These are phyloP conservation scores for Fratercula arctica DNA, from an alignment of 2,797 vertebrate genomes.

Conservation along the genomic window DNA sequence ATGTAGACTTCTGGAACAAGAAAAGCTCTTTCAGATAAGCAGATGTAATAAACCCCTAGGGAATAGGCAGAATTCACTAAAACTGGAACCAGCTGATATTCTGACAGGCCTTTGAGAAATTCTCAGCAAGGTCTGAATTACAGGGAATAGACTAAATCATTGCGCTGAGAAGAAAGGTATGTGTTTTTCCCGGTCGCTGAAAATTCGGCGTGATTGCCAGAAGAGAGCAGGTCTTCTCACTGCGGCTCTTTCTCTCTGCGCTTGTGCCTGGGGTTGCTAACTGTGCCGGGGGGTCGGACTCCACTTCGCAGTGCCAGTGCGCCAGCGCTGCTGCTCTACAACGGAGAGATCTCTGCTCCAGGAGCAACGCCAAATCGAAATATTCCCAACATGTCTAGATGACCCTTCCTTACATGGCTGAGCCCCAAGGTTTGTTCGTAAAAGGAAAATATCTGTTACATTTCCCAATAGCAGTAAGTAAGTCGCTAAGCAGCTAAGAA, in stretches of 20 bases:
- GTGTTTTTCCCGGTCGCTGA: background rate
- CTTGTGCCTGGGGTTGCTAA: background rate
- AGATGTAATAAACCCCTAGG: background rate
- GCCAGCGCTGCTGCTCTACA: background rate
- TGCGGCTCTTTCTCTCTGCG: background rate
- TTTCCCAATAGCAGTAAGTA: background rate
- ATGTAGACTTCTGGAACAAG: constrained; percentile 11
- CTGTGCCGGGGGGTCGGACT: background rate
- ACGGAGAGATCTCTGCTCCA: background rate
- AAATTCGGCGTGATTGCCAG: background rate
- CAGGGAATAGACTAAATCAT: background rate
- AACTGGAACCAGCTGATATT: background rate
- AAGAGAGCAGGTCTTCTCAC: background rate
- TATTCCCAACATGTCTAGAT: background rate
- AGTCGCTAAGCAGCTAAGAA: background rate
- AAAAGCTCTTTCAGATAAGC: constrained; percentile 8
- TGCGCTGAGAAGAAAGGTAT: background rate
- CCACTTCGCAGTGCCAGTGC: background rate
- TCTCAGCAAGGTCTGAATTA: background rate
- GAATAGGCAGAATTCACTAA: constrained; percentile 3
- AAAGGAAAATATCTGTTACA: background rate
- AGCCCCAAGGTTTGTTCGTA: background rate
- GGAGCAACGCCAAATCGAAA: background rate
- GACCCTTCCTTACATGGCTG: background rate
- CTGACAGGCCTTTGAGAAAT: background rate